phyloP scores from a whole-genome alignment of 2,888 invertebrate species.

The Mimachlamys varia region DNA sequence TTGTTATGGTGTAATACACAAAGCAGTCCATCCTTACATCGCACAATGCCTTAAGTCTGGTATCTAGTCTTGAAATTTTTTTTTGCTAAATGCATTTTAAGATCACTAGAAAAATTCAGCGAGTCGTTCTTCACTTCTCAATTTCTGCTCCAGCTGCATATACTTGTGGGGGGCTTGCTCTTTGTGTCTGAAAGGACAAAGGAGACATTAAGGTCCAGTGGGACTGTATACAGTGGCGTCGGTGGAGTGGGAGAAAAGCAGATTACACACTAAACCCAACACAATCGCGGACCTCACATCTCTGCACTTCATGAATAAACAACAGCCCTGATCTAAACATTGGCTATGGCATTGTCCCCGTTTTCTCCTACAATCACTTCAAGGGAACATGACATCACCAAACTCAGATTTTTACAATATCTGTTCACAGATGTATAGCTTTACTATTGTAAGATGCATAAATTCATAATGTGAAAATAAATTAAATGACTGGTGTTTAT shows the following conservation, averaged over 20 bases:
- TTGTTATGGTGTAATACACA: background rate
- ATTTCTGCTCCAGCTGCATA: conserved; percentile 79
- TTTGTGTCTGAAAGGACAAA: conserved; percentile 78
- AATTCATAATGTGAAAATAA: background rate
- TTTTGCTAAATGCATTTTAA: background rate
- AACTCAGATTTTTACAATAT: background rate
- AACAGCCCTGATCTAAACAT: background rate
- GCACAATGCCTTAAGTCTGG: background rate
- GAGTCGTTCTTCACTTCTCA: conserved; percentile 76
- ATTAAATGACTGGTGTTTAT: no score
- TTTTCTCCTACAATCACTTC: background rate
- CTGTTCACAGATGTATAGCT: background rate
- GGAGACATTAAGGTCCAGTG: background rate
- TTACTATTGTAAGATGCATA: background rate
- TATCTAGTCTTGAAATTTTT: background rate
- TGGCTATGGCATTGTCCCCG: background rate
- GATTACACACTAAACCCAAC: conserved; percentile 4
- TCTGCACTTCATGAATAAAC: conserved; percentile 18
- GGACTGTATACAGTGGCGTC: background rate
- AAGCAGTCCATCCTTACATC: background rate
- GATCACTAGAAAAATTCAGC: conserved; percentile 70
- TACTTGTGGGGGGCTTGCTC: conserved; percentile 81
- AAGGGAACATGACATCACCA: background rate
- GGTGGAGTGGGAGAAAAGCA: conserved; percentile 1
- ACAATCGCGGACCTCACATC: background rate